Conservation (phyloP, 2,888 invertebrate genomes). For the Chaitophorus viminalis region DNA sequence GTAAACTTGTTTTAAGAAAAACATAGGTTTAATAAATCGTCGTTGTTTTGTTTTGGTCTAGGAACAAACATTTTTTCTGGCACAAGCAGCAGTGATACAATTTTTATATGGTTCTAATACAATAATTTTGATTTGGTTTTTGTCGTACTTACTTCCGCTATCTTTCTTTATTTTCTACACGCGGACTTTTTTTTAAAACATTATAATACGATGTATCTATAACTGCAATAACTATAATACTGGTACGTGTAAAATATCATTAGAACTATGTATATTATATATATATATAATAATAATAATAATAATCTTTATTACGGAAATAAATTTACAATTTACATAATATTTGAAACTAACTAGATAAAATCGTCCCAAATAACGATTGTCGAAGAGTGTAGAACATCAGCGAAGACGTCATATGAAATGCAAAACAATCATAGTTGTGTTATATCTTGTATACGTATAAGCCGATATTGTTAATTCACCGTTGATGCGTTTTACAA, state of each 20-base stretch:
- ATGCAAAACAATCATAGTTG: neutral
- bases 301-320: too few relatives aligned
- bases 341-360: too few relatives aligned
- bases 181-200: neutral
- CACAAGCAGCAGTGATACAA: neutral
- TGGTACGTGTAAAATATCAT: too few relatives aligned
- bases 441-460: neutral
- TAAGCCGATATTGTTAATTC: neutral
- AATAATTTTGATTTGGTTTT: neutral
- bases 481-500: neutral
- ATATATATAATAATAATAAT: too few relatives aligned
- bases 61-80: neutral
- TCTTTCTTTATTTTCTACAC: neutral
- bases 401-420: neutral
- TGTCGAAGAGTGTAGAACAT: too few relatives aligned
- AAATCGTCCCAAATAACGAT: too few relatives aligned
- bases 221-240: too few relatives aligned
- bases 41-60: neutral
- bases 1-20: constrained; percentile 31
- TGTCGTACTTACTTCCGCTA: neutral
- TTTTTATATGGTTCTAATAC: neutral
- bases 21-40: constrained; percentile 17
- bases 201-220: too few relatives aligned
- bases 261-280: too few relatives aligned
- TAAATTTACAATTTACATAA: too few relatives aligned